A percentile compares a stretch with the other conserved stretches of the same genome.
Evolutionary conservation across 2,113 vertebrate species (phyloP).

Genomic region (Camelus dromedarius): DNA sequence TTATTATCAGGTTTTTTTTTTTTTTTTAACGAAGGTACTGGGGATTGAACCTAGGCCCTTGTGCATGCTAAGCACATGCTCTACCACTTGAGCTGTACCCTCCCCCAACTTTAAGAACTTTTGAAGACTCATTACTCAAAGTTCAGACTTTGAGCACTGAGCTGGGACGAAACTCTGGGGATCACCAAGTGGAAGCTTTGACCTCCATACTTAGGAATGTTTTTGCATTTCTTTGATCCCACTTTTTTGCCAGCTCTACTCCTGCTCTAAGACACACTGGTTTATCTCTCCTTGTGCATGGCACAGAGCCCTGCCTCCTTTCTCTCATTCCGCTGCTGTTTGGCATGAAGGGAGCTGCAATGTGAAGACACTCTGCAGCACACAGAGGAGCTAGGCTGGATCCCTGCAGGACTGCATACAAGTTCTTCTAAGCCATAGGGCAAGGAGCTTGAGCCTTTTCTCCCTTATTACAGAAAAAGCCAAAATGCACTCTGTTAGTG

Average conservation of each 20-base stretch:
- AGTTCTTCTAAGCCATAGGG: background rate
- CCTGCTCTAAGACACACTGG: background rate
- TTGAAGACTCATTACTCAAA: background rate
- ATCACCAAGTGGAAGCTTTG: background rate
- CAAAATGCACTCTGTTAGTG: background rate
- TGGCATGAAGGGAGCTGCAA: background rate
- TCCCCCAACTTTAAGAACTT: background rate
- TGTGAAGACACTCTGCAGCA: background rate
- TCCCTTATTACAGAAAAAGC: background rate
- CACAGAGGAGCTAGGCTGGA: background rate
- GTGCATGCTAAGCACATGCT: too few relatives aligned
- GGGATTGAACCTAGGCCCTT: too few relatives aligned
- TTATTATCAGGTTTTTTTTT: too few relatives aligned
- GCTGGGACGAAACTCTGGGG: background rate
- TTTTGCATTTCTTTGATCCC: background rate
- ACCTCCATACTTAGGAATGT: background rate
- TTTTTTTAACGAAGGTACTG: too few relatives aligned
- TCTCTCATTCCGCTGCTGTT: background rate
- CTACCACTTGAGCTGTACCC: too few relatives aligned
- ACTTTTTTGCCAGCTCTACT: background rate
- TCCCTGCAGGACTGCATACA: background rate
- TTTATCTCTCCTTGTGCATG: background rate
- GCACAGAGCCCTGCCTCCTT: background rate
- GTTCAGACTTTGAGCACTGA: background rate
- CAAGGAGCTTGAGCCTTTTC: background rate